Evolutionary conservation across 1,140 invertebrate genomes (phyloP).

Genomic region (Aphelinus certus): DNA sequence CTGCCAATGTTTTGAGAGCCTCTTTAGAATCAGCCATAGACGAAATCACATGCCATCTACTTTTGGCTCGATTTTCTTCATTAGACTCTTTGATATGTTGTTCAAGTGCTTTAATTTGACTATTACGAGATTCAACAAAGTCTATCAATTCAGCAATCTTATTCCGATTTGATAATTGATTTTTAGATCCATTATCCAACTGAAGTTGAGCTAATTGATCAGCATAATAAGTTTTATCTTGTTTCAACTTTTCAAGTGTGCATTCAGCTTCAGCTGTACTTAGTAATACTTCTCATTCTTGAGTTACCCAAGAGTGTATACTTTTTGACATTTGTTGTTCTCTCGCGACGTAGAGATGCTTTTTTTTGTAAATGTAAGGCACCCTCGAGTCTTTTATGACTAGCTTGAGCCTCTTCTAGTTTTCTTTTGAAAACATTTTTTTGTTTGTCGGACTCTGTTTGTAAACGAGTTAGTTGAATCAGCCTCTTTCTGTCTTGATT

Average conservation of each 20-base stretch:
- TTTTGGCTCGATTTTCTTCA: conserved; percentile 71
- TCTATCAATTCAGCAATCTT: conserved; percentile 71
- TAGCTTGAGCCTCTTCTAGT: conserved; percentile 83
- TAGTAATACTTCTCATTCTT: conserved; percentile 80
- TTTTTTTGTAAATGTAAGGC: conserved; percentile 70
- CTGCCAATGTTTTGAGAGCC: conserved; percentile 70
- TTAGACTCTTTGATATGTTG: conserved; percentile 83
- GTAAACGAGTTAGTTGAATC: conserved; percentile 81
- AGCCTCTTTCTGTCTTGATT: conserved; percentile 82
- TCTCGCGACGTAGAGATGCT: conserved; percentile 62
- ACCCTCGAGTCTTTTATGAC: conserved; percentile 82
- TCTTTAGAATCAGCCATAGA: conserved; percentile 74
- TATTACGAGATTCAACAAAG: conserved; percentile 77
- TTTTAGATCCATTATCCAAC: conserved; percentile 50
- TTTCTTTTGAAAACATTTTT: conserved; percentile 86
- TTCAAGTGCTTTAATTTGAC: conserved; percentile 86
- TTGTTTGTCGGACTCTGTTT: conserved; percentile 80
- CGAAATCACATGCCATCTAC: conserved; percentile 72
- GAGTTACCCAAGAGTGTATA: conserved; percentile 69
- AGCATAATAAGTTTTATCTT: conserved; percentile 72
- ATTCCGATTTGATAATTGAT: conserved; percentile 48
- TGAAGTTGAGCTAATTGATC: conserved; percentile 66
- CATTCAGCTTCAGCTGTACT: conserved; percentile 80
- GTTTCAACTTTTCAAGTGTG: conserved; percentile 78
- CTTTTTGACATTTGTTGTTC: conserved; percentile 57